These are phyloP conservation scores for Cricetomys ansorgei DNA, from an alignment of 2,113 vertebrate species.

Conservation along the genomic window DNA sequence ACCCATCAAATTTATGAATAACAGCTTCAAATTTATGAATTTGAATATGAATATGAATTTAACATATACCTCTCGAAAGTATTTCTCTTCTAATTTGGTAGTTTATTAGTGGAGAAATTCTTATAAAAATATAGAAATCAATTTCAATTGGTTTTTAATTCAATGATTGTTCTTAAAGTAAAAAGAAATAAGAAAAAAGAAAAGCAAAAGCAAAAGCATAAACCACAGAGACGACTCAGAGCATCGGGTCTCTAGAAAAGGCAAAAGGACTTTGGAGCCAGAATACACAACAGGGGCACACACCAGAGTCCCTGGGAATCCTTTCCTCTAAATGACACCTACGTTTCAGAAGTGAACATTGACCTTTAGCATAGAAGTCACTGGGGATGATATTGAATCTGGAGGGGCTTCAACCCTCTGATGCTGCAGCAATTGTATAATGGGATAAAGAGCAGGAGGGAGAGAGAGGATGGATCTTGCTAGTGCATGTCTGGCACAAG, in stretches of 20 bases:
- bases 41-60: no score
- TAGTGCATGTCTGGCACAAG: not conserved
- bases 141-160: conserved; percentile 38
- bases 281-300: not conserved
- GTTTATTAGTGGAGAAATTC: conserved; percentile 9
- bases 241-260: not conserved
- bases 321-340: not conserved
- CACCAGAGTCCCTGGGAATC: not conserved
- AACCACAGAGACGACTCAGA: not conserved
- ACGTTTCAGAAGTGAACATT: not conserved
- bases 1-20: not conserved
- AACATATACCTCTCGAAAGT: not conserved
- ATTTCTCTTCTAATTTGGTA: conserved; percentile 35
- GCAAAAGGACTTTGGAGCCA: not conserved
- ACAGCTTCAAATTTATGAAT: not conserved
- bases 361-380: not conserved
- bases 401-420: not conserved
- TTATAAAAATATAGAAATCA: conserved; percentile 7
- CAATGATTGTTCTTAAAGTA: not conserved
- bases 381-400: not conserved
- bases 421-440: not conserved
- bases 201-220: not conserved
- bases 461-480: not conserved
- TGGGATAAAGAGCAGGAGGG: not conserved
- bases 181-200: not conserved